Conservation (phyloP, 1,140 invertebrate genomes). For the Philopotamus ludificatus region DNA sequence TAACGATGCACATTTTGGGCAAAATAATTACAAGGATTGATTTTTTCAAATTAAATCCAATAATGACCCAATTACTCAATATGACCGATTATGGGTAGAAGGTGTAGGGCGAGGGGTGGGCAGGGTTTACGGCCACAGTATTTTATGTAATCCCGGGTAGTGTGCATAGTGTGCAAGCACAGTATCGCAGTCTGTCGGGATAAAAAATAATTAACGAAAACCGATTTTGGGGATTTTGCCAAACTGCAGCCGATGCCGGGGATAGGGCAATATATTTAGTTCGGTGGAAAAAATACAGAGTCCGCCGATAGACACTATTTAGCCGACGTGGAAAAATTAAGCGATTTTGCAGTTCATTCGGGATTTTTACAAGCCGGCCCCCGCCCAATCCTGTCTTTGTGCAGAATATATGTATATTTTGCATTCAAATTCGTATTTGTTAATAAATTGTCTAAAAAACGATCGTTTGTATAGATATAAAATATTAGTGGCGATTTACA, state of each 20-base stretch:
- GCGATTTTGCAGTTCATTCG: slow-evolving; percentile 24
- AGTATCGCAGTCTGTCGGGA: slow-evolving; percentile 6
- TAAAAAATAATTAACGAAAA: slow-evolving; percentile 42
- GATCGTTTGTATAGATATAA: no score
- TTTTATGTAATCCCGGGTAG: background rate
- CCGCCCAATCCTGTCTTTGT: no score
- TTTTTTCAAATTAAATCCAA: no score
- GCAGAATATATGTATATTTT: no score
- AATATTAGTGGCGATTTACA: no score
- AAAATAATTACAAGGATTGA: no score
- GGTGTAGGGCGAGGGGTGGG: no score
- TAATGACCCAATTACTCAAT: no score
- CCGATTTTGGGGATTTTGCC: slow-evolving; percentile 41
- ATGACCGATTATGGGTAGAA: no score
- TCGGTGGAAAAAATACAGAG: slow-evolving; percentile 15
- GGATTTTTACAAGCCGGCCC: slow-evolving; percentile 18
- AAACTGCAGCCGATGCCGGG: slow-evolving; percentile 27
- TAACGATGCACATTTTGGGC: no score
- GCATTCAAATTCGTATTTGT: no score
- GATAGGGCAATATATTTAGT: slow-evolving; percentile 31
- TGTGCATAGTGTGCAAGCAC: background rate
- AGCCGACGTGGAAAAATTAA: slow-evolving; percentile 27
- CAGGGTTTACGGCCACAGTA: slow-evolving; percentile 1
- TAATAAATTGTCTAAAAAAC: no score
- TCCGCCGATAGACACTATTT: slow-evolving; percentile 22